Evolutionary conservation across 2,113 vertebrate species (phyloP).

Genomic region (Dipodomys stephensi): DNA sequence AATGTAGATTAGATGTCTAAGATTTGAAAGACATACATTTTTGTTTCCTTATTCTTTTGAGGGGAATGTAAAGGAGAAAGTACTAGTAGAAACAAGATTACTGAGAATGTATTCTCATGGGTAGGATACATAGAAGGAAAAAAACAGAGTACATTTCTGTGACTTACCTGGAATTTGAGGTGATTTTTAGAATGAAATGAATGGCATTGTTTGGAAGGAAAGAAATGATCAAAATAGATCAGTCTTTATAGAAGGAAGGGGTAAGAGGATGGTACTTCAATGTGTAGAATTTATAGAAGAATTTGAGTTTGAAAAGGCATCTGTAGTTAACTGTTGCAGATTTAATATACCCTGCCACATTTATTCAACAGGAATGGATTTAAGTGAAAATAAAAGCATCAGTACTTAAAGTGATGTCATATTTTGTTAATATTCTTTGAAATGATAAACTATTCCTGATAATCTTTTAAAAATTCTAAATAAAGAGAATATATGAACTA

Average conservation of each 20-base stretch:
- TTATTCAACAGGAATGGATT: neutral
- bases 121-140: neutral
- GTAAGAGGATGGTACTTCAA: neutral
- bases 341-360: neutral
- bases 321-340: neutral
- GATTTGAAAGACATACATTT: neutral
- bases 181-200: slow-evolving; percentile 9
- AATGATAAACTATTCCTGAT: slow-evolving; percentile 21
- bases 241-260: slow-evolving; percentile 4
- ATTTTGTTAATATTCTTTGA: slow-evolving; percentile 26
- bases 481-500: neutral
- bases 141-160: neutral
- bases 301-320: neutral
- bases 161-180: neutral
- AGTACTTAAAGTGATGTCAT: slow-evolving; percentile 24
- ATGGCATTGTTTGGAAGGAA: neutral
- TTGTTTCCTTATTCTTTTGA: slow-evolving; percentile 13
- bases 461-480: slow-evolving; percentile 37
- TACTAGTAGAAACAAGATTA: neutral
- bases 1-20: neutral
- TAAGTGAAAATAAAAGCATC: slow-evolving; percentile 16
- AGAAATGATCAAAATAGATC: neutral
- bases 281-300: neutral
- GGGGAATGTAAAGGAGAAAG: neutral
- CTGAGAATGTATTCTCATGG: neutral